Percentiles rank a stretch among this genome's conserved stretches.
phyloP scores from a whole-genome alignment of 2,113 vertebrate species.

The Atractosteus spatula region DNA sequence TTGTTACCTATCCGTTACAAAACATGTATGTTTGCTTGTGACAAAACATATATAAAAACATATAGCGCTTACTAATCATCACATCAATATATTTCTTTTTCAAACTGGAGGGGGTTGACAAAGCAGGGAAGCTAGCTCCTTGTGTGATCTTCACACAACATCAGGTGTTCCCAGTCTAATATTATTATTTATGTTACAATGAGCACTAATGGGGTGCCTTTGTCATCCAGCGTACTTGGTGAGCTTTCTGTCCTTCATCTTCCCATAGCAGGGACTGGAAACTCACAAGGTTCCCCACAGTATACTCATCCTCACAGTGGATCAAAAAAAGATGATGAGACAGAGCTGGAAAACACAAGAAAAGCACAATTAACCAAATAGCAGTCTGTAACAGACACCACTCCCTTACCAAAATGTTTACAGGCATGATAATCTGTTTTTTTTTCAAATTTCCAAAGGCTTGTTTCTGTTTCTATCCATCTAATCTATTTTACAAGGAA shows the following conservation, averaged over 20 bases:
- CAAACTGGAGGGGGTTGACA: not conserved
- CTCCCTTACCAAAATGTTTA: no score
- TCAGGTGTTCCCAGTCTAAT: conserved; percentile 62
- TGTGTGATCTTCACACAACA: conserved; percentile 53
- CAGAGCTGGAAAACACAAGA: not conserved
- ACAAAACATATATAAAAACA: no score
- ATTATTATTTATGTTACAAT: conserved; percentile 66
- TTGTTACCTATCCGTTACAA: no score
- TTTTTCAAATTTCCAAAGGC: no score
- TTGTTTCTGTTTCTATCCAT: no score
- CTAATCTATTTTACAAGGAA: no score
- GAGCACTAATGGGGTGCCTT: conserved; percentile 59
- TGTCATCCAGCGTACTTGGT: conserved; percentile 66
- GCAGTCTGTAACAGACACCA: no score
- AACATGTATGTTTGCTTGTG: no score
- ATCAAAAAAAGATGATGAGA: not conserved
- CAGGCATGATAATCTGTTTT: no score
- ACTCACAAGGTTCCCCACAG: conserved; percentile 13
- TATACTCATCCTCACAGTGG: not conserved
- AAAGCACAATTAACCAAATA: not conserved
- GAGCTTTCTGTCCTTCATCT: conserved; percentile 57
- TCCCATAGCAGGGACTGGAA: conserved; percentile 47
- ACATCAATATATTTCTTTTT: no score
- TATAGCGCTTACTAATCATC: no score
- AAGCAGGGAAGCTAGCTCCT: conserved; percentile 42